Percentiles rank a stretch among this genome's conserved stretches.
phyloP scores from a whole-genome alignment of 1,140 invertebrate species.

The Apolygus lucorum region DNA sequence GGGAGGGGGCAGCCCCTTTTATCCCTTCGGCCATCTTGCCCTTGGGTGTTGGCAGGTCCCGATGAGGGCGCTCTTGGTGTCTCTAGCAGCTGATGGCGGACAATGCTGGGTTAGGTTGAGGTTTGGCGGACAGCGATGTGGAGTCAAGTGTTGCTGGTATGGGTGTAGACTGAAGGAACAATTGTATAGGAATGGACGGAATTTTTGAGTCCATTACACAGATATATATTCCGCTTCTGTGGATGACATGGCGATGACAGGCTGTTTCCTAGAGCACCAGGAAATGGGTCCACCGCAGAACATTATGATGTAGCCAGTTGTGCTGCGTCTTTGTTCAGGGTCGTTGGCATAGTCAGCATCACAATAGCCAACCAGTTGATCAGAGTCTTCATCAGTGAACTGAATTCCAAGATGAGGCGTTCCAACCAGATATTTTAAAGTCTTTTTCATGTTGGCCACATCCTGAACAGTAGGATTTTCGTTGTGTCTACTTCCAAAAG shows the following conservation, averaged over 20 bases:
- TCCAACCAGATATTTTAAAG: conserved; percentile 28
- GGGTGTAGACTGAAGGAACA: no score
- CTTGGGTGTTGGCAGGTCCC: no score
- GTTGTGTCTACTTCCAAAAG: conserved; percentile 26
- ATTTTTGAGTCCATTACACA: no score
- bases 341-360: conserved; percentile 27
- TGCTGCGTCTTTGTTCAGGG: conserved; percentile 15
- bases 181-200: no score
- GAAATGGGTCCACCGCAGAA: conserved; percentile 24
- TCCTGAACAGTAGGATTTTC: conserved; percentile 22
- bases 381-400: not conserved
- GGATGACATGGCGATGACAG: conserved; percentile 21
- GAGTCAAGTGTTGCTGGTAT: no score
- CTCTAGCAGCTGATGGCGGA: no score
- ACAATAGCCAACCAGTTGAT: conserved; percentile 18
- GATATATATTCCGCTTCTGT: conserved; percentile 28
- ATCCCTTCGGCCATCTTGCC: no score
- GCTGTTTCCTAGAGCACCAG: conserved; percentile 27
- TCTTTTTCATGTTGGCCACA: conserved; percentile 17
- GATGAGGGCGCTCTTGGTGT: no score
- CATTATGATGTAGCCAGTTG: conserved; percentile 25
- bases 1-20: no score
- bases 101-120: no score
- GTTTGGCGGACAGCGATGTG: no score
- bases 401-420: conserved; percentile 9